phyloP scores from a whole-genome alignment of 1,140 invertebrate species.

The Drosophila serrata region DNA sequence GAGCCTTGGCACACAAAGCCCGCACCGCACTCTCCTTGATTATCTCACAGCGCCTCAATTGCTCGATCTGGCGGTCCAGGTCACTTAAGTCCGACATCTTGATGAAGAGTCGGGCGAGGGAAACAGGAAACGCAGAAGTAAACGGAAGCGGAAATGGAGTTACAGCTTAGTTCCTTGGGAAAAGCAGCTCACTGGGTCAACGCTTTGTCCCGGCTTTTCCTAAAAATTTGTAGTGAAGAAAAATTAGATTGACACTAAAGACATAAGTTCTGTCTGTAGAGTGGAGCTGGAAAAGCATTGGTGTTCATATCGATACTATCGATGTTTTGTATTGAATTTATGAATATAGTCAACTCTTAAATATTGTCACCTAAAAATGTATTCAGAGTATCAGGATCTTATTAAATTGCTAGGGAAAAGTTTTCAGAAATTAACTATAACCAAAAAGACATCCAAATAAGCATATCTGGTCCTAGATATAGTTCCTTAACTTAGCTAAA shows the following conservation, averaged over 20 bases:
- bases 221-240: slow-evolving; percentile 25
- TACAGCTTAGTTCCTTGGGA: not conserved
- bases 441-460: not conserved
- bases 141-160: not conserved
- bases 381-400: not conserved
- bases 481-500: not conserved
- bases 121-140: not conserved
- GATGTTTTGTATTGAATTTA: not conserved
- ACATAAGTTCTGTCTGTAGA: not conserved
- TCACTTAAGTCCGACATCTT: slow-evolving; percentile 93
- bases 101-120: no score
- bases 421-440: not conserved
- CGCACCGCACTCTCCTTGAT: slow-evolving; percentile 99
- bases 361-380: not conserved
- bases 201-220: slow-evolving; percentile 12
- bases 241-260: slow-evolving; percentile 32
- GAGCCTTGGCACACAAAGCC: slow-evolving; percentile 98
- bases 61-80: slow-evolving; percentile 98
- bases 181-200: slow-evolving; percentile 8
- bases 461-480: not conserved
- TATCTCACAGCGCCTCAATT: slow-evolving; percentile 99
- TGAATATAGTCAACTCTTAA: no score
- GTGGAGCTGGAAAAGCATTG: not conserved
- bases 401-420: not conserved
- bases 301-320: not conserved